Evolutionary conservation across 2,797 vertebrate species (phyloP), one percentile per base, ranked within the genome.

Genomic region (Crocidura indochinensis): DNA sequence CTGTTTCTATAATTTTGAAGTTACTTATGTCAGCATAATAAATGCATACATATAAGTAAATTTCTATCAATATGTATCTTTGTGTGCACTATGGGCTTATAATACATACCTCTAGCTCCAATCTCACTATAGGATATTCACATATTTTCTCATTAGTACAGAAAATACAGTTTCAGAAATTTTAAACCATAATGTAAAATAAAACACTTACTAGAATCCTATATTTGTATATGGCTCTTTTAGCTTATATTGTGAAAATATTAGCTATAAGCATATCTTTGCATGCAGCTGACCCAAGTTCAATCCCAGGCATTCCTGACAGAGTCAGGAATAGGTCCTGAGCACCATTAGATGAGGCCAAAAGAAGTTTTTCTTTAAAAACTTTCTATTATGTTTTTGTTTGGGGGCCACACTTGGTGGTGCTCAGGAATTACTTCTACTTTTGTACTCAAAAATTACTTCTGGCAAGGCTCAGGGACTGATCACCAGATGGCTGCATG

Each of bases 101-200:
- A 94, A 84, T 19, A 44, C 7, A 74, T 47, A 77, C 0, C 19
- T 85, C 53, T 15, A 83, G 44, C 92, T 90, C 27, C 20, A 80
- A 8, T 86, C 29, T 90, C 27, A 91, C 12, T 29, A 68, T 10
- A 77, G 29, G 69, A n/a, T 64, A 74, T 44, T 79, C 82, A 65
- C 26, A 84, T 86, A 44, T 92, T 87, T 83, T 79, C 53, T 94
- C 53, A 78, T 20, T 65, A 88, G 46, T 78, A 81, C 10, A 53
- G 9, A 90, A 17, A 22, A 82, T 78, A 20, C 24, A 53, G 24
- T 80, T 90, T 78, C 75, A 90, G 44, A 83, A 86, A 82, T 79
- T 79, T 60, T 86, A 88, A 76, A 26, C 51, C 10, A 20, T 87
- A 71, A 14, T 24, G 5, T 29, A 87, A n/a, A 87, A 38, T 5